Base-by-base conservation (phyloP, 2,113 vertebrate species). In the Nannospalax galili region DNA sequence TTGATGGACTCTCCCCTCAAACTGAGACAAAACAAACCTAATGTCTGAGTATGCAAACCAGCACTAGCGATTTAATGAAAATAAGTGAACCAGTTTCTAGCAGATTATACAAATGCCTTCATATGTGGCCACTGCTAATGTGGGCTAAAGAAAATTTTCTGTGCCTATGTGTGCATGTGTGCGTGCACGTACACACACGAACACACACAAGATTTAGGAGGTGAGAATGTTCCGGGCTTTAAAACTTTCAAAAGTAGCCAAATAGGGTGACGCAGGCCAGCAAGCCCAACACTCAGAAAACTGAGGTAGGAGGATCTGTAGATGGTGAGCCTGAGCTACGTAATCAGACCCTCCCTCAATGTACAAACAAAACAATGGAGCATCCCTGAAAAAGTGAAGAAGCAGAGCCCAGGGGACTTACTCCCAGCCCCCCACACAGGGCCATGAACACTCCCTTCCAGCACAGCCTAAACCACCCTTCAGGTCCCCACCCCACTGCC, bases 401-500 rank as follows among this genome's bases (percentile, higher is more conserved):
- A 16, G 35, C 37, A 12, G 4, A 32, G 42, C 35, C 80, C 60
- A 26, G 28, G 40, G 4, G 17, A 28, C 48, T 58, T 24, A 35
- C 40, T 19, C 22, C 42, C 19, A 0, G 32, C n/a, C 81, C 60
- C 60, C 24, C 35, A 48, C 40, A 35, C 62, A 14, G 69, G 24
- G 26, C 3, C 17, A 37, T 10, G 35, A 56, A 48, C 40, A 35
- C n/a, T 67, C 56, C 58, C 72, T 88, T 19, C 7, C 3, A 26
- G 58, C 52, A 84, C 48, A 1, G 9, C 30, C 52, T 35, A 3
- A 30, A 3, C n/a, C 35, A 17, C 11, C 32, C 64, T 65, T n/a
- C 40, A 19, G 6, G 24, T 12, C 58, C 16, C 9, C 1, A 1
- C 7, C 2, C 40, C 16, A 1, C 17, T 7, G 26, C 45, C 10